These are phyloP conservation scores for Tridacna gigas DNA, from an alignment of 2,888 invertebrate species.

Conservation along the genomic window DNA sequence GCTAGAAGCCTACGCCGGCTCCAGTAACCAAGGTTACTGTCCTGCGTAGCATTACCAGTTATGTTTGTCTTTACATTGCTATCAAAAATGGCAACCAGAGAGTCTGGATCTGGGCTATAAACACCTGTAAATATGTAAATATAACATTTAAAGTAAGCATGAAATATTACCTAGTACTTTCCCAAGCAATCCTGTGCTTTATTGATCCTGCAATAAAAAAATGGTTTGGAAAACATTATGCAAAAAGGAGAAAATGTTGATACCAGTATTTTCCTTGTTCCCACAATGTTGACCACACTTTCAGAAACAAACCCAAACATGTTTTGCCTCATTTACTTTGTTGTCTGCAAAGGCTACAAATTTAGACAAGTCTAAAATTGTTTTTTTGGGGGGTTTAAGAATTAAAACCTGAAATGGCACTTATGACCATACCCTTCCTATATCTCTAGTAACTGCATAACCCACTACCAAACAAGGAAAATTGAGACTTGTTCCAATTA, in stretches of 20 bases:
- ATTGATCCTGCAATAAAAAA: neutral
- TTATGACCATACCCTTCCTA: too few relatives aligned
- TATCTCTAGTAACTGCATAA: too few relatives aligned
- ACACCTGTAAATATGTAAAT: constrained; percentile 59
- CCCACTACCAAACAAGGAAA: too few relatives aligned
- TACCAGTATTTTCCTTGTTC: neutral
- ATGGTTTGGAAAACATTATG: neutral
- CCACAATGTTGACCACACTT: too few relatives aligned
- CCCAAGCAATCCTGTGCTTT: neutral
- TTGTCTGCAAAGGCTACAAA: too few relatives aligned
- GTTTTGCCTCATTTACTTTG: too few relatives aligned
- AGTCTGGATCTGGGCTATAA: constrained; percentile 74
- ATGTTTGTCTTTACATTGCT: constrained; percentile 76
- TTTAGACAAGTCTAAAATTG: too few relatives aligned
- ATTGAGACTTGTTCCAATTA: too few relatives aligned
- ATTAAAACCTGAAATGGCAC: too few relatives aligned
- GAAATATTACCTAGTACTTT: neutral
- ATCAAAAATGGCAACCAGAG: constrained; percentile 66
- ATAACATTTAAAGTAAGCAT: too few relatives aligned
- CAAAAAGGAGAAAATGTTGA: neutral
- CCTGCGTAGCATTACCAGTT: constrained; percentile 72
- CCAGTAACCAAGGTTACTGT: constrained; percentile 59
- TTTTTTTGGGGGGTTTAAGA: too few relatives aligned
- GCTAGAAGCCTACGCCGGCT: constrained; percentile 76
- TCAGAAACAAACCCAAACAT: too few relatives aligned